Percentiles rank a stretch among this genome's conserved stretches.
Conservation (phyloP, 2,113 vertebrate genomes). For the Corythaeola cristata region DNA sequence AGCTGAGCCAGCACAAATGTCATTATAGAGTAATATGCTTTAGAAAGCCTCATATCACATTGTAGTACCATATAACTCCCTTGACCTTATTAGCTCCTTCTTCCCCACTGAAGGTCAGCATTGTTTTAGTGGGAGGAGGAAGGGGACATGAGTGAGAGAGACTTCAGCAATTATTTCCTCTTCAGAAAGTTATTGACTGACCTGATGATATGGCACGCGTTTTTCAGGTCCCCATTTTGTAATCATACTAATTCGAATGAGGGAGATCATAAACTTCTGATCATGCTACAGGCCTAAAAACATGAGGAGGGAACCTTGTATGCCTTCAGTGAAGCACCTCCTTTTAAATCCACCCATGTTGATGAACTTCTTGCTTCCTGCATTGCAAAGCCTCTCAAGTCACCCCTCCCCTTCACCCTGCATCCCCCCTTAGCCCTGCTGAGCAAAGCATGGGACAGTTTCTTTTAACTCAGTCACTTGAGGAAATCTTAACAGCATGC, state of each 20-base stretch:
- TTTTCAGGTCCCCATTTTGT: not conserved
- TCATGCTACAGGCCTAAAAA: not conserved
- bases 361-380: not conserved
- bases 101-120: not conserved
- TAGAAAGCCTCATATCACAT: not conserved
- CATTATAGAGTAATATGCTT: not conserved
- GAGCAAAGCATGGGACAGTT: not conserved
- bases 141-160: not conserved
- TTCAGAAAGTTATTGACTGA: not conserved
- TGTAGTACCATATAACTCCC: not conserved
- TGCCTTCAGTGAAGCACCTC: not conserved
- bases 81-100: not conserved
- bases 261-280: not conserved
- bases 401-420: not conserved
- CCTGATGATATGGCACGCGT: not conserved
- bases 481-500: not conserved
- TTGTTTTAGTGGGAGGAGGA: not conserved
- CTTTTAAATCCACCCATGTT: not conserved
- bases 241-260: not conserved
- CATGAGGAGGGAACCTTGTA: not conserved
- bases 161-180: not conserved
- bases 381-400: not conserved
- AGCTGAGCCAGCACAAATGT: not conserved
- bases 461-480: not conserved
- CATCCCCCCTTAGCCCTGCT: not conserved